Evolutionary conservation across 2,888 invertebrate genomes (phyloP), one percentile per base, ranked within the genome.

Genomic region (Hyles lineata): DNA sequence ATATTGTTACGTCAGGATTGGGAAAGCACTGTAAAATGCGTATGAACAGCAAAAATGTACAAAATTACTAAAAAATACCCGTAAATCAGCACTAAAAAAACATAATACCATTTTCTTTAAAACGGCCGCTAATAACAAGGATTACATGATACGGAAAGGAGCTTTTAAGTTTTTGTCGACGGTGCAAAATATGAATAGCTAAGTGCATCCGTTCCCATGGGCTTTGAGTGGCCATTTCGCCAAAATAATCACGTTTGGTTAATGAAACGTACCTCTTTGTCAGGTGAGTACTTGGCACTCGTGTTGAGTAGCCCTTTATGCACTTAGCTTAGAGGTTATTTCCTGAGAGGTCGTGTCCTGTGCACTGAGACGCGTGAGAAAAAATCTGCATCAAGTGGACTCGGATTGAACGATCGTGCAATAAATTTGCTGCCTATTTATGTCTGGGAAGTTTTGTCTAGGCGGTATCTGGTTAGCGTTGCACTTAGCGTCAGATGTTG

Each of bases 131-230:
- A n/a, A 21, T 19, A 32, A 19, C 43, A 50, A 55, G 55, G 23
- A 23, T 67, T 67, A 50, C 43, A 21, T 43, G 43, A 32, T 23
- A 67, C 23, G 43, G 43, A 67, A 67, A 15, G 67, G 67, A 67
- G 9, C 29, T 23, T 50, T 23, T 11, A 15, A 50, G 6, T 72
- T 72, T 72, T 58, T 72, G 62, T 55, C 35, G 11, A 19, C 19
- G 62, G 23, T 58, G 52, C 52, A 62, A 15, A 43, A 43, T 43
- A 43, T 43, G 29, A 71, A 61, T 52, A 23, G 55, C 62, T 76
- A 82, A 84, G 77, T 78, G 81, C 84, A 89, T 93, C 93, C 93
- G 89, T 92, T 94, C 93, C 85, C 92, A 92, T 84, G 86, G 52
- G 76, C 74, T 76, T 79, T 73, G 80, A 80, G 75, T 75, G 79